A percentile compares a stretch with the other conserved stretches of the same genome.
These are phyloP conservation scores for Procambarus clarkii DNA, from an alignment of 1,140 invertebrate species.

Conservation along the genomic window DNA sequence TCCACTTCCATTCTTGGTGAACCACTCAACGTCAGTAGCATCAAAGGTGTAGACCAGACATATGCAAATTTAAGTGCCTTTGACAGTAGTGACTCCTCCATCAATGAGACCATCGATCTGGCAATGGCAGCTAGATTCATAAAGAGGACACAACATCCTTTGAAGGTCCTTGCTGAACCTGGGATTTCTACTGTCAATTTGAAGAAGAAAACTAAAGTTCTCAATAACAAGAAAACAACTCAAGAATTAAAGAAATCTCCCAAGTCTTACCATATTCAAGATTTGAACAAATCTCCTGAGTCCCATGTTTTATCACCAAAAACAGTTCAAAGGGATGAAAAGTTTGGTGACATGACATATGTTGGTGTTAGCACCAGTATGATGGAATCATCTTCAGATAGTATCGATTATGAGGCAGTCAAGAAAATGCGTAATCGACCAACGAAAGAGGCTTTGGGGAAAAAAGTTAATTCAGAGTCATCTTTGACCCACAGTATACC, in stretches of 20 bases:
- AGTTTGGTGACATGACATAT: background rate
- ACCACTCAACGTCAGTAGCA: slow-evolving; percentile 12
- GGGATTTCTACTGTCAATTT: background rate
- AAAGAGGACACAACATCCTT: background rate
- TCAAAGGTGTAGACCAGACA: slow-evolving; percentile 15
- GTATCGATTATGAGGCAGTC: background rate
- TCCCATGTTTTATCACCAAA: background rate
- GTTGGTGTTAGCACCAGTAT: background rate
- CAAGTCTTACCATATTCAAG: too few relatives aligned
- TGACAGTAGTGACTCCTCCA: slow-evolving; percentile 5
- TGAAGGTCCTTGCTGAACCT: background rate
- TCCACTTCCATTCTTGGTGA: background rate
- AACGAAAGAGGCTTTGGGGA: background rate
- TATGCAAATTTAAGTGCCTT: background rate
- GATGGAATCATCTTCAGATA: slow-evolving; percentile 14
- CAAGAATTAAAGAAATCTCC: too few relatives aligned
- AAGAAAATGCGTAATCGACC: background rate
- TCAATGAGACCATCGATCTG: slow-evolving; percentile 21
- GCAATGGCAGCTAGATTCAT: background rate
- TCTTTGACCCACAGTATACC: background rate
- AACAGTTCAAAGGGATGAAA: background rate
- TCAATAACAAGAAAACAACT: too few relatives aligned
- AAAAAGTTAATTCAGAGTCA: background rate
- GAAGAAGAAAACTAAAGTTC: background rate
- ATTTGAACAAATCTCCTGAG: background rate